Conservation (phyloP, 2,797 vertebrate species). For the Danionella dracula region DNA sequence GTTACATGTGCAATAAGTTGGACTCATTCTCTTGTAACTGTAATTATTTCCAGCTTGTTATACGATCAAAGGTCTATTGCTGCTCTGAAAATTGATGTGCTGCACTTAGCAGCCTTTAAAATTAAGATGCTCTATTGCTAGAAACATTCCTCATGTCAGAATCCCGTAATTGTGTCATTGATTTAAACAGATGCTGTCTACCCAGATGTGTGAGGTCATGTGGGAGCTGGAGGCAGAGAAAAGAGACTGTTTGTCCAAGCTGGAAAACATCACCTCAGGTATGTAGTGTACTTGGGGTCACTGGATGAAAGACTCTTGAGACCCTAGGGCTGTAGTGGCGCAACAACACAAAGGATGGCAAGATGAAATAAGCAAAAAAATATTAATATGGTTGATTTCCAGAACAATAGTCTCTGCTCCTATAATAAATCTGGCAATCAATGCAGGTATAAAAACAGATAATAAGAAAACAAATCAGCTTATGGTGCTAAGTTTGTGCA, state of each 20-base stretch:
- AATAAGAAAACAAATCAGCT: too few relatives aligned
- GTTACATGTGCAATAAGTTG: background rate
- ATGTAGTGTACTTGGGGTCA: slow-evolving; percentile 35
- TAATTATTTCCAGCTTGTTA: background rate
- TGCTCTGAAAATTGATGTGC: background rate
- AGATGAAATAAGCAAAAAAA: too few relatives aligned
- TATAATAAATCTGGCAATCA: too few relatives aligned
- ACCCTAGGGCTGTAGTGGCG: too few relatives aligned
- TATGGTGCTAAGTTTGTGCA: too few relatives aligned
- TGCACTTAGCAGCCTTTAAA: background rate
- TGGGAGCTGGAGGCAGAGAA: slow-evolving; percentile 60
- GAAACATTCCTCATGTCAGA: background rate
- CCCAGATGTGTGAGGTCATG: slow-evolving; percentile 66
- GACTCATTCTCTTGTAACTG: background rate
- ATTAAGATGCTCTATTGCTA: background rate
- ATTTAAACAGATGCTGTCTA: slow-evolving; percentile 56
- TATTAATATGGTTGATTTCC: too few relatives aligned
- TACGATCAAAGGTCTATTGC: background rate
- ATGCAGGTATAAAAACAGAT: too few relatives aligned
- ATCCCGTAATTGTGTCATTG: slow-evolving; percentile 12
- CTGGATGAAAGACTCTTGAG: too few relatives aligned
- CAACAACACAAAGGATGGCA: too few relatives aligned
- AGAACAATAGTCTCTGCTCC: too few relatives aligned
- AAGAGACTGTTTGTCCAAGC: slow-evolving; percentile 55
- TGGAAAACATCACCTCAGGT: slow-evolving; percentile 67